Conservation (phyloP, 2,113 vertebrate species). For the Semnopithecus entellus region DNA sequence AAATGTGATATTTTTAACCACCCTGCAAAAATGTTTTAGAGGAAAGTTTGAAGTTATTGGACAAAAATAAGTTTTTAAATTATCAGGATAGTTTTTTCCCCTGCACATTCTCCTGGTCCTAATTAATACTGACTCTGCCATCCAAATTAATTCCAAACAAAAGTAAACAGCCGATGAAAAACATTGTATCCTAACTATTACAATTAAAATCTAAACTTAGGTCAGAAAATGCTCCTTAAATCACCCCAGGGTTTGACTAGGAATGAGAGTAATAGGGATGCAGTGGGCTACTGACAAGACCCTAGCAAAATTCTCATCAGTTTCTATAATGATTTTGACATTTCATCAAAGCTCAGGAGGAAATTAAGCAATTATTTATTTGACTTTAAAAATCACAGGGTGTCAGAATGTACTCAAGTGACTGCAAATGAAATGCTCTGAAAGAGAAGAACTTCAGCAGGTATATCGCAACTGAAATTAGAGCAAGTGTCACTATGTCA, state of each 20-base stretch:
- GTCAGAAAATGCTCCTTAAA: slow-evolving; percentile 35
- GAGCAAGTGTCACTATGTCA: slow-evolving; percentile 37
- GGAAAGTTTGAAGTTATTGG: neutral
- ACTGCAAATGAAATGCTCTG: slow-evolving; percentile 51
- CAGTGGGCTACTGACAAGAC: slow-evolving; percentile 1
- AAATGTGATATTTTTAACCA: slow-evolving; percentile 5
- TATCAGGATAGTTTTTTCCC: neutral
- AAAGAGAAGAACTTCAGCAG: neutral
- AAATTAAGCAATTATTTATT: slow-evolving; percentile 71
- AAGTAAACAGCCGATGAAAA: slow-evolving; percentile 27
- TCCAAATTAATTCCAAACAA: slow-evolving; percentile 54
- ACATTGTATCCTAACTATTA: neutral
- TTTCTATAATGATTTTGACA: slow-evolving; percentile 61
- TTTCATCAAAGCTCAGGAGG: slow-evolving; percentile 55
- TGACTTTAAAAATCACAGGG: slow-evolving; percentile 65
- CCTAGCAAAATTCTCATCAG: neutral
- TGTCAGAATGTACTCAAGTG: slow-evolving; percentile 57
- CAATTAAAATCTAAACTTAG: slow-evolving; percentile 11
- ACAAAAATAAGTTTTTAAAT: neutral
- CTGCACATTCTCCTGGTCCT: neutral
- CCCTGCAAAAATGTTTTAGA: neutral
- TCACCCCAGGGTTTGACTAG: slow-evolving; percentile 1
- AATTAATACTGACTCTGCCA: slow-evolving; percentile 22
- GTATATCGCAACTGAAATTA: neutral
- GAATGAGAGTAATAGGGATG: neutral